phyloP scores from a whole-genome alignment of 2,797 vertebrate species.

The Pangasius krempfi region DNA sequence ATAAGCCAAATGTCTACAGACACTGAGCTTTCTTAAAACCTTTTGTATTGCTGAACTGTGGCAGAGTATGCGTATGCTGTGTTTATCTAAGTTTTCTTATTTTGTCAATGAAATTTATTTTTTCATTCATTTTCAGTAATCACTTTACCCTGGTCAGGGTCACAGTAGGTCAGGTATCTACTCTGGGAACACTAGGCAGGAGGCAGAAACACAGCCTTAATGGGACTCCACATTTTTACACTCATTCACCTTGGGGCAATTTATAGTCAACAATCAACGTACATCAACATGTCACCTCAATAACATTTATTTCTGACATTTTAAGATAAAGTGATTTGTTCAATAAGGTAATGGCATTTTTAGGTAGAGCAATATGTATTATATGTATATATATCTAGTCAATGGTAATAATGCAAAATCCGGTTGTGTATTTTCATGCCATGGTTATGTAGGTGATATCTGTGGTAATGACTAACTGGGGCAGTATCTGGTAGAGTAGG shows the following conservation, averaged over 20 bases:
- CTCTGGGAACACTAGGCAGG: not conserved
- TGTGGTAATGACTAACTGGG: conserved; percentile 80
- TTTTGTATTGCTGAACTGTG: not conserved
- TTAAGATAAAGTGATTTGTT: not conserved
- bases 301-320: not conserved
- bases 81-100: not conserved
- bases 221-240: not conserved
- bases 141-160: not conserved
- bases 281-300: not conserved
- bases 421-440: not conserved
- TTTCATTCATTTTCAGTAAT: not conserved
- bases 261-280: not conserved
- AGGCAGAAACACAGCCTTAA: not conserved
- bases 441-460: not conserved
- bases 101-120: not conserved
- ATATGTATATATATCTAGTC: not conserved
- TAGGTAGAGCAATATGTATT: not conserved
- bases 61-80: not conserved
- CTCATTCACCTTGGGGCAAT: not conserved
- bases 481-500: conserved; percentile 93
- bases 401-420: not conserved
- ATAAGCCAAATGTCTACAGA: not conserved
- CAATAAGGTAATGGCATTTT: not conserved
- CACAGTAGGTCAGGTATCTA: not conserved
- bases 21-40: not conserved